phyloP scores from a whole-genome alignment of 2,888 invertebrate species.

The Actias luna region DNA sequence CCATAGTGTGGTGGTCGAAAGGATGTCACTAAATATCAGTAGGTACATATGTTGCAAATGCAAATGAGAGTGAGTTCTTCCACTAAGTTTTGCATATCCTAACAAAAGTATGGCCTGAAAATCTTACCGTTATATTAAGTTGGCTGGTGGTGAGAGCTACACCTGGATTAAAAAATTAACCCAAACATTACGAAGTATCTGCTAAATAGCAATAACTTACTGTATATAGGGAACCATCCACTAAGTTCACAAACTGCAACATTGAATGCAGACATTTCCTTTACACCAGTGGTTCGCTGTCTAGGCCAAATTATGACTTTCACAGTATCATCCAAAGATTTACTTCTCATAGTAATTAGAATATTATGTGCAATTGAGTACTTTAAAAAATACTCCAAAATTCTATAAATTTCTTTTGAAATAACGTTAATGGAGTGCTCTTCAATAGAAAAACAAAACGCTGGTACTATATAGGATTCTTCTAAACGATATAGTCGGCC shows the following conservation, averaged over 20 bases:
- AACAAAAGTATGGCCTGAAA: too few species aligned
- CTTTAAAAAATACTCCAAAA: constrained; percentile 81
- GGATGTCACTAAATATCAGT: too few species aligned
- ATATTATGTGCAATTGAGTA: constrained; percentile 88
- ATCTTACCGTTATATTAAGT: too few species aligned
- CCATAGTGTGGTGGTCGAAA: too few species aligned
- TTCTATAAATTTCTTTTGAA: constrained; percentile 64
- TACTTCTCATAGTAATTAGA: constrained; percentile 83
- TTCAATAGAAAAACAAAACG: constrained; percentile 85
- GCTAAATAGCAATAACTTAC: constrained; percentile 80
- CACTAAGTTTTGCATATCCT: too few species aligned
- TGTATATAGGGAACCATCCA: constrained; percentile 87
- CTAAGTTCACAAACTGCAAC: constrained; percentile 89
- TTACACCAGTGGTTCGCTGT: constrained; percentile 77
- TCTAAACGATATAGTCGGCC: constrained; percentile 76
- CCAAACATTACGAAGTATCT: too few species aligned
- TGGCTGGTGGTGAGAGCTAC: too few species aligned
- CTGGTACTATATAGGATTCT: constrained; percentile 82
- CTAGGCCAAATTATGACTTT: constrained; percentile 86
- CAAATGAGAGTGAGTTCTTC: too few species aligned
- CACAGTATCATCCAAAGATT: constrained; percentile 52
- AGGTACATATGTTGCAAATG: too few species aligned
- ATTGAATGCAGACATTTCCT: constrained; percentile 82
- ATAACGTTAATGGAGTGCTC: constrained; percentile 43
- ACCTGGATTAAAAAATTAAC: too few species aligned